A percentile compares a stretch with the other conserved stretches of the same genome.
phyloP scores from a whole-genome alignment of 2,113 vertebrate species.

The Taurulus bubalis region DNA sequence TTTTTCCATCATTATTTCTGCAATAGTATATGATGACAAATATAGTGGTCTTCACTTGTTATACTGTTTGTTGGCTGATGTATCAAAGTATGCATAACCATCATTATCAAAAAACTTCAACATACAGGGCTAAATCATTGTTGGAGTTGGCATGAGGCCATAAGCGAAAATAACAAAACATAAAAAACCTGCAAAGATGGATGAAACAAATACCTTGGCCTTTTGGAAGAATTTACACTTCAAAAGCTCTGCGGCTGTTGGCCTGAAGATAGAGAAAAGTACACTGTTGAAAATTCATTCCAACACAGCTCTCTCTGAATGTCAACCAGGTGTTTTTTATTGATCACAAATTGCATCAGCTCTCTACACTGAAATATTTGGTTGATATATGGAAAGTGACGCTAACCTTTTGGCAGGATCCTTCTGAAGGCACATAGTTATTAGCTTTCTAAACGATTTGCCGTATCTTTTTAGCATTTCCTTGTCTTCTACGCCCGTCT shows the following conservation, averaged over 20 bases:
- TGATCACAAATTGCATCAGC: constrained; percentile 25
- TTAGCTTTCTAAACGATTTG: constrained; percentile 98
- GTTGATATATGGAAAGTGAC: background rate
- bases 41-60: background rate
- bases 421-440: constrained; percentile 99
- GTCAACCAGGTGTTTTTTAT: constrained; percentile 2
- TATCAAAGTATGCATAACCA: background rate
- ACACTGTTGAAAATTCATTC: constrained; percentile 1
- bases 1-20: background rate
- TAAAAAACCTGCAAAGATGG: constrained; percentile 22
- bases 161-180: constrained; percentile 6
- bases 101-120: background rate
- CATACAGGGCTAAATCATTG: background rate
- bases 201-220: constrained; percentile 82
- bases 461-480: constrained; percentile 98
- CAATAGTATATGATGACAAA: background rate
- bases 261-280: constrained; percentile 73
- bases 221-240: constrained; percentile 89
- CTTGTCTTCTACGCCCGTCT: constrained; percentile 97
- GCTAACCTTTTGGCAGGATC: constrained; percentile 96
- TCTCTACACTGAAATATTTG: constrained; percentile 12
- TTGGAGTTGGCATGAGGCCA: background rate
- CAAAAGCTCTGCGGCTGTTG: constrained; percentile 86
- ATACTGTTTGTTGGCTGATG: background rate
- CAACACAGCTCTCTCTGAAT: constrained; percentile 23